Evolutionary conservation across 2,113 vertebrate species (phyloP).

Genomic region (Dolichotis patagonum): DNA sequence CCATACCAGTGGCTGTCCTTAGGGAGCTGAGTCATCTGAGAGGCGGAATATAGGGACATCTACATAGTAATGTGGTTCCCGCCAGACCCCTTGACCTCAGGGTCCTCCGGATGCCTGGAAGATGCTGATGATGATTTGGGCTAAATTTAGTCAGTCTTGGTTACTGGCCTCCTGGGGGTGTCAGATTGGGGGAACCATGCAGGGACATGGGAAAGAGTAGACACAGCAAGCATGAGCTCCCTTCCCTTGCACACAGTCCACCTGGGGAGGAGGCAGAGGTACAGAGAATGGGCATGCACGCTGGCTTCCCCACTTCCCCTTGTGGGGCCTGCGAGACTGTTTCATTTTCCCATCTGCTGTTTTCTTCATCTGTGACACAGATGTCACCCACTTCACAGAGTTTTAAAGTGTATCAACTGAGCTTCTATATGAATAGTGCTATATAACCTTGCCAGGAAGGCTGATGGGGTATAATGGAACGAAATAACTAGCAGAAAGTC

Average conservation of each 20-base stretch:
- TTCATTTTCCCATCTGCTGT: neutral
- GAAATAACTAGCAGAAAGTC: neutral
- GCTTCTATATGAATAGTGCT: neutral
- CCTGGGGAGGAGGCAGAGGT: neutral
- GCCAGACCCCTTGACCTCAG: neutral
- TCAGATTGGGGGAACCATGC: neutral
- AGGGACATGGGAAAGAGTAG: no score
- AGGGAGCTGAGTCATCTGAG: neutral
- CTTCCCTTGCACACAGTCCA: accelerated
- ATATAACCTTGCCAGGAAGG: neutral
- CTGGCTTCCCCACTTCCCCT: no score
- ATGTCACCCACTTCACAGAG: neutral
- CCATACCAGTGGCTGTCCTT: neutral
- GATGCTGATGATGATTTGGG: neutral
- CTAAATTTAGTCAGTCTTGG: neutral
- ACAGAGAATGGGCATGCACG: neutral
- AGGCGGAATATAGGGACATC: neutral
- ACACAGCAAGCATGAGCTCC: neutral
- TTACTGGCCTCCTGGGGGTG: neutral
- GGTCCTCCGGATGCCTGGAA: neutral
- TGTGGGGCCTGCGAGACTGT: neutral
- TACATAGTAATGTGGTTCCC: neutral
- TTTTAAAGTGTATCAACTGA: neutral
- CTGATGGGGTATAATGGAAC: neutral
- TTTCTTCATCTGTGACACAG: neutral